Conservation (phyloP, 2,888 invertebrate genomes). For the Platerodrilus igneus region DNA sequence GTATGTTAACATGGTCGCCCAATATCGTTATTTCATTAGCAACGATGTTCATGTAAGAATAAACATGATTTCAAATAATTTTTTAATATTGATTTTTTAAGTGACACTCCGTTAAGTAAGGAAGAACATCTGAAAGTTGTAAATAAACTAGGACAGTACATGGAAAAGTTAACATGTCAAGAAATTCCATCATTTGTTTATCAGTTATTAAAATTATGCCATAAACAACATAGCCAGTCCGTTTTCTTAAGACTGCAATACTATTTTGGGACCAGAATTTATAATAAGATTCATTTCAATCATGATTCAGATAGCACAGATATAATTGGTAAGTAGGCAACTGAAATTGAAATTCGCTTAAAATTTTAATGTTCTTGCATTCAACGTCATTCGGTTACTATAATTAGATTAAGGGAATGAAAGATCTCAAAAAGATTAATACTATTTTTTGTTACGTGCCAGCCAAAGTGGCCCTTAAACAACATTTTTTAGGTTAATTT, state of each 20-base stretch:
- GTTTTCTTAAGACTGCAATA: slow-evolving; percentile 42
- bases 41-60: slow-evolving; percentile 62
- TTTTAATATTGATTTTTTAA: no score
- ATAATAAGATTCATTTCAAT: slow-evolving; percentile 30
- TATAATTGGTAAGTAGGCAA: slow-evolving; percentile 36
- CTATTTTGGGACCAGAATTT: slow-evolving; percentile 42
- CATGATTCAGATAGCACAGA: slow-evolving; percentile 36
- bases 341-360: background rate
- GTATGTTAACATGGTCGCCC: slow-evolving; percentile 57
- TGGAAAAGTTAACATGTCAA: slow-evolving; percentile 56
- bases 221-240: slow-evolving; percentile 41
- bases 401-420: no score
- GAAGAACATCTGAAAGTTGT: slow-evolving; percentile 59
- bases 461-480: no score
- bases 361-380: no score
- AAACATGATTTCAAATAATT: background rate
- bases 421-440: no score
- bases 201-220: slow-evolving; percentile 60
- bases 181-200: slow-evolving; percentile 64
- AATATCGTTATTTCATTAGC: slow-evolving; percentile 58
- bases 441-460: no score
- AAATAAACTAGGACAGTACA: slow-evolving; percentile 57
- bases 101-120: slow-evolving; percentile 56
- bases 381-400: no score
- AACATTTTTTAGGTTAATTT: no score